Conservation (phyloP, 2,113 vertebrate species). For the Pelecanoides urinatrix region DNA sequence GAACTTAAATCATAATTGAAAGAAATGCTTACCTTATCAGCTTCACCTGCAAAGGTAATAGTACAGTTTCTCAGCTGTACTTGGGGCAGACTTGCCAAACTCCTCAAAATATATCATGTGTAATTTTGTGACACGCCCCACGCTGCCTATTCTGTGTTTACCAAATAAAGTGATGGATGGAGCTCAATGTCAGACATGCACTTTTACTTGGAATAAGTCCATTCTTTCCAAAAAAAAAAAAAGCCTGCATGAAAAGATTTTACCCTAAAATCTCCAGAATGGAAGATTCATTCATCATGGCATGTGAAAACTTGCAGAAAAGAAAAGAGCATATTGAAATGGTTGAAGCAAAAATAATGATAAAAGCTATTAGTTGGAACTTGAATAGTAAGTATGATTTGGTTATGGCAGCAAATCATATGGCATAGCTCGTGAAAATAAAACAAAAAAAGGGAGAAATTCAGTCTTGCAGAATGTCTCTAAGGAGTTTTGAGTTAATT, state of each 20-base stretch:
- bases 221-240: neutral
- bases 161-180: conserved; percentile 7
- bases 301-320: neutral
- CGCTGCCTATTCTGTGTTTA: neutral
- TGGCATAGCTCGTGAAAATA: neutral
- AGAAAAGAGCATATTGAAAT: neutral
- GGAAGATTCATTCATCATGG: neutral
- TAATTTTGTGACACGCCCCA: neutral
- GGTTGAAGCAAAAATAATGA: neutral
- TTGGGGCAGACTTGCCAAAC: neutral
- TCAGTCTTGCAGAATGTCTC: neutral
- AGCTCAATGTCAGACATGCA: neutral
- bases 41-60: neutral
- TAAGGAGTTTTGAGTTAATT: neutral
- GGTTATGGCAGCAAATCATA: neutral
- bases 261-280: neutral
- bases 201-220: neutral
- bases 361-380: neutral
- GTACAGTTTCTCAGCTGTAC: conserved; percentile 37
- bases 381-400: neutral
- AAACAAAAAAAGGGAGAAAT: neutral
- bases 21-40: conserved; percentile 29
- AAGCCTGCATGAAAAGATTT: neutral
- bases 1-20: neutral
- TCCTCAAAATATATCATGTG: conserved; percentile 20